Evolutionary conservation across 2,797 vertebrate species (phyloP), one percentile per base, ranked within the genome.

Genomic region (Luscinia luscinia): DNA sequence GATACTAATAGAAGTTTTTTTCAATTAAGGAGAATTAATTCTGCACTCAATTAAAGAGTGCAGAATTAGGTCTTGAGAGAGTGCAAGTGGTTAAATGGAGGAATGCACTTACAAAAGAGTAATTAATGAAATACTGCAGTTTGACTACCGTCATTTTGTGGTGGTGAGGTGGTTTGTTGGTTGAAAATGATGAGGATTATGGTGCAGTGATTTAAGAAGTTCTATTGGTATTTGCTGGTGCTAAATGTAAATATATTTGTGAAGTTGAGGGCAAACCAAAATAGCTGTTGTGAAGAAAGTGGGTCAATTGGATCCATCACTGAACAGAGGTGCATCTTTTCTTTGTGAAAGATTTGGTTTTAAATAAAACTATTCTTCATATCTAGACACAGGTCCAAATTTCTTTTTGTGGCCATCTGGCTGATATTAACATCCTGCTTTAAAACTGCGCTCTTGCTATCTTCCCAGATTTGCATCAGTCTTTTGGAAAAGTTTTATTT

Each of bases 231-330:
- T 48, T 89, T 54, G 64, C 26, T 72, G 26, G 67, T 67, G 38
- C 89, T 87, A 93, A 92, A 93, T 89, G 49, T 75, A 85, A 92
- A 83, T 84, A 34, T 61, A 79, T 52, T 57, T 62, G 67, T 74
- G 54, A 40, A 73, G 64, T 30, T 90, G 61, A 76, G 46, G 14
- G 23, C 20, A 69, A 70, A 46, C 61, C 77, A 84, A 86, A 89
- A 70, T 66, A 46, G 18, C 51, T 87, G n/a, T 64, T 82, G 40
- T 72, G 63, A 83, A 72, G 24, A 67, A 87, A 75, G 51, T 63
- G 8, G 2, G n/a, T 87, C 15, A 19, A 43, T 48, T 85, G 55
- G 23, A 62, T 74, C 36, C 7, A 45, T 32, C 46, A 30, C 26
- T 88, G 81, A 84, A 57, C 32, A 88, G 80, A 68, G 58, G 15